Evolutionary conservation across 2,888 invertebrate genomes (phyloP).

Genomic region (Ditula angustiorana): DNA sequence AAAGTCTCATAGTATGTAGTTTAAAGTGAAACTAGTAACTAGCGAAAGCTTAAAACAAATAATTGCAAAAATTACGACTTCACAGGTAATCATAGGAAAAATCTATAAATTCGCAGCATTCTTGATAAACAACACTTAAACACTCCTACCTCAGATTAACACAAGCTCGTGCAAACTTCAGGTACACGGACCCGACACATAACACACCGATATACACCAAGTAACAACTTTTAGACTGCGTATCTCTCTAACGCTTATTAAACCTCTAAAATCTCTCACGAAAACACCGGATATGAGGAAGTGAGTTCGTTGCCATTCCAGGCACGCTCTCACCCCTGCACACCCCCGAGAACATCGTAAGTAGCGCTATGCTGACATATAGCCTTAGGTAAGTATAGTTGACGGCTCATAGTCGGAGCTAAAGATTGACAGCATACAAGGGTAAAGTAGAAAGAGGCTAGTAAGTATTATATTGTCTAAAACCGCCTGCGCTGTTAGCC

Average conservation of each 20-base stretch:
- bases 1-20: too few species aligned
- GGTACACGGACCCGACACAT: not conserved
- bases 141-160: not conserved
- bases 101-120: not conserved
- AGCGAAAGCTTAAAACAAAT: too few species aligned
- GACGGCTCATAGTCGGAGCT: not conserved
- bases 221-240: not conserved
- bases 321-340: constrained; percentile 1
- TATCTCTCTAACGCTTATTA: constrained; percentile 15
- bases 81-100: not conserved
- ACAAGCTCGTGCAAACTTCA: not conserved
- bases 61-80: too few species aligned
- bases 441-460: too few species aligned
- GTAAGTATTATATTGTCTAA: too few species aligned
- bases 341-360: not conserved
- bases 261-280: constrained; percentile 18
- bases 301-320: not conserved
- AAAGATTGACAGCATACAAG: not conserved
- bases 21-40: too few species aligned
- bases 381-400: not conserved
- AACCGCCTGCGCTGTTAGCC: too few species aligned
- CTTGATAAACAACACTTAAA: not conserved
- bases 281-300: constrained; percentile 13
- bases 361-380: not conserved
- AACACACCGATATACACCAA: not conserved